Base-by-base conservation (phyloP, 2,113 vertebrate genomes). In the Collichthys lucidus region DNA sequence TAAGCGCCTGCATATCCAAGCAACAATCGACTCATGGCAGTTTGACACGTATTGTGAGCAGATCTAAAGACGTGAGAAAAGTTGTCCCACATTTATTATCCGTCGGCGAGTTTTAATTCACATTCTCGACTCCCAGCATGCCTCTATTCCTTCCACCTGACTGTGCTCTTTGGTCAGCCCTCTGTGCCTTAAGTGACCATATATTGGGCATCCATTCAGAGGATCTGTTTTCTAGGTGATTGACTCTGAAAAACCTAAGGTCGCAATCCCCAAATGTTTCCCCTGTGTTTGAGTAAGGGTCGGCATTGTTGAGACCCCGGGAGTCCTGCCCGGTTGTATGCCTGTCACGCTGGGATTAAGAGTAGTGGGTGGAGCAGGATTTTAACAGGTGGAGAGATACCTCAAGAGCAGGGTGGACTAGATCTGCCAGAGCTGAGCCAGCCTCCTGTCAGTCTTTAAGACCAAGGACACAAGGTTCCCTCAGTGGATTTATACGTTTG, bases 261-360 rank as follows among this genome's bases (percentile, higher is more conserved):
- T 87, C 85, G 91, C 96, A 96, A 96, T 95, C 93, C 94, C 94
- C 94, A 94, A 96, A 93, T 96, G 95, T 96, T 96, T 95, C 86
- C 96, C 91, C 94, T 94, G 90, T 92, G 92, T 94, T 92, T 92
- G 89, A 94, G 93, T 88, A 89, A 86, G 90, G 90, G 92, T 91
- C 80, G n/a, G 86, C 92, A 94, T 94, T 89, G 92, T 91, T 82
- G 90, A 83, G 92, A 89, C 93, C 87, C 85, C 46, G 87, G 92
- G 93, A 83, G 88, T 90, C 79, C 57, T 11, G 92, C 92, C 82
- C 89, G 90, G 87, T 93, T 96, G 93, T 94, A 93, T 94, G 93
- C 86, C 90, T 94, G 91, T 91, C 95, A 94, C 92, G 94, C 94
- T 95, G 95, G 84, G 95, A 89, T 83, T 94, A 94, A 93, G 88